These are phyloP conservation scores for Philaethria dido DNA, from an alignment of 2,888 invertebrate species.

Conservation along the genomic window DNA sequence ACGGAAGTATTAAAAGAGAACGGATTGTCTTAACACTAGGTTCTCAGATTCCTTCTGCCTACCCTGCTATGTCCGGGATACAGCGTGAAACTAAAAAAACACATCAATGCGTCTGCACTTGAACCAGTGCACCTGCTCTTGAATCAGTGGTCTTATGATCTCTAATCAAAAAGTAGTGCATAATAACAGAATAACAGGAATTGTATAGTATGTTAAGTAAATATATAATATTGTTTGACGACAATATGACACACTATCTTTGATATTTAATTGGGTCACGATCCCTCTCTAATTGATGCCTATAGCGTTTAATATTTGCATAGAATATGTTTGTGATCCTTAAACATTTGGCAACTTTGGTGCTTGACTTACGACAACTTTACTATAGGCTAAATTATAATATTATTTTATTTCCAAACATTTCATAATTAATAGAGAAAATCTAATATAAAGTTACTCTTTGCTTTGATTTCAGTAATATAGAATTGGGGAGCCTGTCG, in stretches of 20 bases:
- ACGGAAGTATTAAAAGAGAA: no score
- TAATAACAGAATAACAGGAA: background rate
- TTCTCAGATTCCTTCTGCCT: no score
- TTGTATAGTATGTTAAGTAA: background rate
- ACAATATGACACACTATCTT: slow-evolving; percentile 1
- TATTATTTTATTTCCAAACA: background rate
- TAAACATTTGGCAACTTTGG: background rate
- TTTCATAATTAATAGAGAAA: background rate
- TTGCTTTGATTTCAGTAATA: background rate
- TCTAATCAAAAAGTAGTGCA: no score
- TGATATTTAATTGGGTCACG: slow-evolving; percentile 18
- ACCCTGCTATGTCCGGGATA: no score
- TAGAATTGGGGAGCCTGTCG: no score
- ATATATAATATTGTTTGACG: background rate
- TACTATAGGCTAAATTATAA: no score
- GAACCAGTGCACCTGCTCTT: no score
- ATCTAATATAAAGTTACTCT: background rate
- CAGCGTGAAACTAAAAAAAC: no score
- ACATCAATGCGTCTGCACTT: no score
- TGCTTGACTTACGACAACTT: background rate
- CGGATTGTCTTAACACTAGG: no score
- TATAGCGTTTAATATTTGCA: slow-evolving; percentile 22
- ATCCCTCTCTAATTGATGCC: slow-evolving; percentile 20
- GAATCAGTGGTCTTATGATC: no score
- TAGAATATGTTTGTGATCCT: slow-evolving; percentile 1